These are phyloP conservation scores for Chrysemys picta DNA, from an alignment of 2,113 vertebrate genomes.

Conservation along the genomic window DNA sequence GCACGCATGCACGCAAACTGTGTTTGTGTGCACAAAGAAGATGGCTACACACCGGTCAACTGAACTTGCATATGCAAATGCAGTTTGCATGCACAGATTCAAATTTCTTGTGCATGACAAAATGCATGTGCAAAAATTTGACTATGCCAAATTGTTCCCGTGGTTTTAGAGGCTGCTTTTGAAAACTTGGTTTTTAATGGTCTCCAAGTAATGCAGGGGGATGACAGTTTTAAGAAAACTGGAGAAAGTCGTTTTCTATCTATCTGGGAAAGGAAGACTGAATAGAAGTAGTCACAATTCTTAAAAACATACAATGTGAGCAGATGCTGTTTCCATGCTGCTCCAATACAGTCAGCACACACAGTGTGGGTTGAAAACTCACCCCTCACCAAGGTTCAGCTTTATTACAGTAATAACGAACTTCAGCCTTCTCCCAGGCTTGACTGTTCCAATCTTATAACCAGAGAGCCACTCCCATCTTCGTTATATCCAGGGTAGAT, in stretches of 20 bases:
- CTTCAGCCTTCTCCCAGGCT: neutral
- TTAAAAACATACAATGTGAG: neutral
- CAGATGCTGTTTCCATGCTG: neutral
- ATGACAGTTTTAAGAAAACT: neutral
- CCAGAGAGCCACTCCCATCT: neutral
- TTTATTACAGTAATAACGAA: neutral
- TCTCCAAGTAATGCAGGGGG: neutral
- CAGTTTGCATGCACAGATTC: neutral
- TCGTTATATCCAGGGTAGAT: neutral
- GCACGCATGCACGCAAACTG: neutral
- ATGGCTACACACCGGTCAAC: neutral
- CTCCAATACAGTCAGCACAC: neutral
- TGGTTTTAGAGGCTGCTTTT: neutral
- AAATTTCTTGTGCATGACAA: neutral
- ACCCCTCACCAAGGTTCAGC: neutral
- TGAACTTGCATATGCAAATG: neutral
- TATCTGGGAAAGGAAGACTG: neutral
- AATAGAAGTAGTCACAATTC: neutral
- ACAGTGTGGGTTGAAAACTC: neutral
- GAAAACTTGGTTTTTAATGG: neutral
- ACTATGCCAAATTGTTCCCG: neutral
- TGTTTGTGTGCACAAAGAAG: neutral
- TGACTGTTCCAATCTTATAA: neutral
- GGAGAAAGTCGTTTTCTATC: neutral
- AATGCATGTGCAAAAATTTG: neutral